phyloP scores from a whole-genome alignment of 2,888 invertebrate genomes.

The Pterostichus niger region DNA sequence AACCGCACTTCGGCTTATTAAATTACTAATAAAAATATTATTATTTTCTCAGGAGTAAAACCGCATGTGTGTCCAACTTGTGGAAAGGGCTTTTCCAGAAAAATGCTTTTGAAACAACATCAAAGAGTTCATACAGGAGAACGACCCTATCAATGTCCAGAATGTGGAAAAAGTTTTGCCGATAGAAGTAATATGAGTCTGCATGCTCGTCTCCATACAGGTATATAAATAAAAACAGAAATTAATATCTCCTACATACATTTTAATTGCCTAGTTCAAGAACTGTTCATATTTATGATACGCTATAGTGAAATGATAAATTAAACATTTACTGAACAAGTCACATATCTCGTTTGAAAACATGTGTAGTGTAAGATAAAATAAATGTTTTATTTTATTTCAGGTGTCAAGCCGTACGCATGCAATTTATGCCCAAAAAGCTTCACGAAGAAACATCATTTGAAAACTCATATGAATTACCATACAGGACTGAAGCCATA shows the following conservation, averaged over 20 bases:
- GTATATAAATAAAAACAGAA: constrained; percentile 74
- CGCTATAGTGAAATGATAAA: no score
- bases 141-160: constrained; percentile 88
- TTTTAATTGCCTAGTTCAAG: no score
- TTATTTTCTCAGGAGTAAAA: constrained; percentile 81
- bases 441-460: constrained; percentile 91
- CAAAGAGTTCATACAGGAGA: constrained; percentile 90
- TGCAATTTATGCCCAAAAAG: constrained; percentile 86
- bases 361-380: no score
- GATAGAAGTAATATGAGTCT: constrained; percentile 92
- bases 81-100: constrained; percentile 90
- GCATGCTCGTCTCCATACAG: constrained; percentile 88
- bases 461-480: constrained; percentile 91
- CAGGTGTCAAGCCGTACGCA: constrained; percentile 88
- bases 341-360: no score
- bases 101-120: constrained; percentile 91
- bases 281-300: no score
- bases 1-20: no score
- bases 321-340: no score
- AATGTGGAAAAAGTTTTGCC: constrained; percentile 90
- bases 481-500: constrained; percentile 92
- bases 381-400: no score
- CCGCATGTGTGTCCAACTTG: constrained; percentile 88
- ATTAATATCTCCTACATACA: no score
- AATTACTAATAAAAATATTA: no score